Evolutionary conservation across 2,797 vertebrate genomes (phyloP).

Genomic region (Leucoraja ocellata): DNA sequence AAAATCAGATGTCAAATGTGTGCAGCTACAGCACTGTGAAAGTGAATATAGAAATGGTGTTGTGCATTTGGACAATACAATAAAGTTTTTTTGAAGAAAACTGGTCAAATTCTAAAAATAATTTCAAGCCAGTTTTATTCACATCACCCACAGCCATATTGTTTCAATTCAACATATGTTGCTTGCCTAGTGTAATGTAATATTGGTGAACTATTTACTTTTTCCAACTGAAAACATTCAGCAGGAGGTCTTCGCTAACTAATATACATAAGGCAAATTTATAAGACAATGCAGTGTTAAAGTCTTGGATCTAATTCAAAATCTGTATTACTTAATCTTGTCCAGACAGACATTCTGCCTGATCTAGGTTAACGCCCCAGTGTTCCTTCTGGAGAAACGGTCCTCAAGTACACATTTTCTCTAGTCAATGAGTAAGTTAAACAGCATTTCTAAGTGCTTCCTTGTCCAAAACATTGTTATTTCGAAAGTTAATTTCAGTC

Average conservation of each 20-base stretch:
- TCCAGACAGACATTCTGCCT: not conserved
- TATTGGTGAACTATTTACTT: not conserved
- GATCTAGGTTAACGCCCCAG: not conserved
- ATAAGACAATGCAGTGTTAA: not conserved
- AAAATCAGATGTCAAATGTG: not conserved
- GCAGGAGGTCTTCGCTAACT: not conserved
- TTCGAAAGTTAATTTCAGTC: not conserved
- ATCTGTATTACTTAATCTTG: not conserved
- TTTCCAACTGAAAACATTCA: not conserved
- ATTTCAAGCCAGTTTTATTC: not conserved
- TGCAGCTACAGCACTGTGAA: not conserved
- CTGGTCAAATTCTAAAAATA: not conserved
- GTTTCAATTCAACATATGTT: slow-evolving; percentile 4
- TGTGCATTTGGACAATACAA: not conserved
- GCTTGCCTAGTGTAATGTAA: not conserved
- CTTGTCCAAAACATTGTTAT: not conserved
- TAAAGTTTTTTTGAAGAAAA: not conserved
- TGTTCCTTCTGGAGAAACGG: not conserved
- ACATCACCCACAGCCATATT: not conserved
- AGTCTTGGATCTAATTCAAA: too few relatives aligned
- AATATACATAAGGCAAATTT: not conserved
- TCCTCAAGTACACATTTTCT: not conserved
- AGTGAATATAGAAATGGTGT: not conserved
- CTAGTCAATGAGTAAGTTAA: not conserved
- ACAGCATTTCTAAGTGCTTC: not conserved